Evolutionary conservation across 2,888 invertebrate species (phyloP).

Genomic region (Agrochola circellaris): DNA sequence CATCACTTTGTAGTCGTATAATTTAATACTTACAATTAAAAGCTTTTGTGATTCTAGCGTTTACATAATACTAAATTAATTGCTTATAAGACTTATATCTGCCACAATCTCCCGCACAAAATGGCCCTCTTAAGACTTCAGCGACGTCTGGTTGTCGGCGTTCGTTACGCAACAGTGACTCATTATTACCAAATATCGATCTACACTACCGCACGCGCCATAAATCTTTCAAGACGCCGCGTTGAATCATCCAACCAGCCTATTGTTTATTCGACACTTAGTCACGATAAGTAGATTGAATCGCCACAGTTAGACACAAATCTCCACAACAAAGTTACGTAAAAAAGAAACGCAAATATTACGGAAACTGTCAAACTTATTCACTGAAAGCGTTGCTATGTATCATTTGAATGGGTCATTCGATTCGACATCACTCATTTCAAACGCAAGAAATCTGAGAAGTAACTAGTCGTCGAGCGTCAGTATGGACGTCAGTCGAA

Average conservation of each 20-base stretch:
- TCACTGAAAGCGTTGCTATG: constrained; percentile 67
- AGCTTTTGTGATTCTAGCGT: constrained; percentile 61
- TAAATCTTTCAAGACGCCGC: constrained; percentile 68
- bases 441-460: constrained; percentile 14
- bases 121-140: constrained; percentile 71
- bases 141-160: constrained; percentile 70
- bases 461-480: constrained; percentile 27
- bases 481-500: constrained; percentile 42
- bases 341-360: constrained; percentile 77
- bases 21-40: constrained; percentile 33
- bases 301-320: constrained; percentile 58
- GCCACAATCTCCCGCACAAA: constrained; percentile 67
- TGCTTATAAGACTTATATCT: constrained; percentile 70
- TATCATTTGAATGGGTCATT: constrained; percentile 66
- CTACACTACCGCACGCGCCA: constrained; percentile 66
- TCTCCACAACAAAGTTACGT: constrained; percentile 71
- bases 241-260: constrained; percentile 75
- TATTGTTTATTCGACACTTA: constrained; percentile 78
- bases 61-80: constrained; percentile 74
- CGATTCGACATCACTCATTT: constrained; percentile 64
- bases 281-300: constrained; percentile 69
- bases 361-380: constrained; percentile 72
- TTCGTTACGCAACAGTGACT: constrained; percentile 81
- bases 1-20: constrained; percentile 28
- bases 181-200: constrained; percentile 79